Base-by-base conservation (phyloP, 2,888 invertebrate genomes). In the Cosmorhoe ocellata region DNA sequence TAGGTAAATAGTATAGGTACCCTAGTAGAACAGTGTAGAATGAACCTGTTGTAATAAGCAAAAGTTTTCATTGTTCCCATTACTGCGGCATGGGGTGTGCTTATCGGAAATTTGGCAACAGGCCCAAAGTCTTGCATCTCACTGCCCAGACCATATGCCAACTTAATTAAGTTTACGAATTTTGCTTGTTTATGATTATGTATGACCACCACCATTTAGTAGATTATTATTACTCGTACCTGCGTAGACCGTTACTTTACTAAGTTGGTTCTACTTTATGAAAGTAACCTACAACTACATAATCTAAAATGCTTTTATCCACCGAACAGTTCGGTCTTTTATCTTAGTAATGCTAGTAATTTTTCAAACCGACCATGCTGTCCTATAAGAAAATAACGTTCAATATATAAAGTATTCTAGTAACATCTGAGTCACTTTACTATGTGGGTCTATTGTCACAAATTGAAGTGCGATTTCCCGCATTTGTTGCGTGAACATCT, bases 41-140 rank as follows among this genome's bases (percentile, higher is more conserved):
- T 8, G 42, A 56, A 30, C 27, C 39, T 38, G 39, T 46, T 27
- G 31, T 48, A 32, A 50, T 49, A 50, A 43, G 42, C 45, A 50
- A 50, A 42, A 50, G 50, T 44, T 53, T 53, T 32, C 44, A 53
- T 53, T 53, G 48, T 44, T 44, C 44, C 36, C 44, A 48, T 48
- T 41, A 45, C 36, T 43, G 24, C 37, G 18, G 36, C 40, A 40
- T 39, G 48, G 56, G 61, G 63, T 63, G 60, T 55, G 67, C 71
- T 71, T 66, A 69, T 65, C 69, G 70, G 73, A 67, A 66, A 71
- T 63, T 76, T 86, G 84, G 85, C 84, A 76, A 49, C 37, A 52
- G 56, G 77, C 81, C 81, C 70, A 62, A 59, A 60, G 66, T 65
- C 66, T 37, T 76, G 73, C 76, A 63, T 62, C 44, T 67, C 63